A percentile compares a stretch with the other conserved stretches of the same genome.
These are phyloP conservation scores for Malaclemys terrapin DNA, from an alignment of 2,113 vertebrate genomes.

Conservation along the genomic window DNA sequence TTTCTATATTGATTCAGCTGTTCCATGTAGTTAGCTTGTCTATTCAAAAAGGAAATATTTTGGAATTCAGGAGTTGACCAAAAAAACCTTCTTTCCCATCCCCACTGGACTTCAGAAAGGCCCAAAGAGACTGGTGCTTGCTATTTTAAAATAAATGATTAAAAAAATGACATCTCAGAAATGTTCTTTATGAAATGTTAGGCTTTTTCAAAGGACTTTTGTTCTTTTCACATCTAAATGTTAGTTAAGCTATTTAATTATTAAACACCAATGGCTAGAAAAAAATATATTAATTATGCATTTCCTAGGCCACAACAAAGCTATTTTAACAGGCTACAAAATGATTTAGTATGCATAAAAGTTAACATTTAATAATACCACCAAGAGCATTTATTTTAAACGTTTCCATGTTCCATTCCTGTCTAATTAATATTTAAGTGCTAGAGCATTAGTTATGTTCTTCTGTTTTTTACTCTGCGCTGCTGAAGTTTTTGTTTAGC, in stretches of 20 bases:
- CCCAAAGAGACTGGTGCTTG: background rate
- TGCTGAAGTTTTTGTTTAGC: slow-evolving; percentile 18
- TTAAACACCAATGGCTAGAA: slow-evolving; percentile 49
- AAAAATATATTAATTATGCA: slow-evolving; percentile 68
- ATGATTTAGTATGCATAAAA: slow-evolving; percentile 48
- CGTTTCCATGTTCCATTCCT: slow-evolving; percentile 47
- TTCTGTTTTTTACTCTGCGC: slow-evolving; percentile 10
- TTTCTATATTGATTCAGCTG: background rate
- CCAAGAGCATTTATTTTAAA: slow-evolving; percentile 50
- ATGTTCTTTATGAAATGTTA: background rate
- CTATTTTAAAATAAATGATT: background rate
- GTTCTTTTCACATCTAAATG: slow-evolving; percentile 45
- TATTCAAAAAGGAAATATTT: background rate
- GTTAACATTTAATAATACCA: slow-evolving; percentile 44
- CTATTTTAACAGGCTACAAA: slow-evolving; percentile 34
- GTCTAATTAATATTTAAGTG: slow-evolving; percentile 68
- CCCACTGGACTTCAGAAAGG: background rate
- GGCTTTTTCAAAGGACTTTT: slow-evolving; percentile 40
- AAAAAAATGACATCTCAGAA: background rate
- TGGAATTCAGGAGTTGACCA: background rate
- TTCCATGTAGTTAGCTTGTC: background rate
- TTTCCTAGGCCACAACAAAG: slow-evolving; percentile 48
- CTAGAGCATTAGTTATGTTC: slow-evolving; percentile 16
- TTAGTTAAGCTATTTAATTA: slow-evolving; percentile 66
- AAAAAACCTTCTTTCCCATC: background rate